Base-by-base conservation (phyloP, 1,140 invertebrate genomes). In the Magallana gigas region DNA sequence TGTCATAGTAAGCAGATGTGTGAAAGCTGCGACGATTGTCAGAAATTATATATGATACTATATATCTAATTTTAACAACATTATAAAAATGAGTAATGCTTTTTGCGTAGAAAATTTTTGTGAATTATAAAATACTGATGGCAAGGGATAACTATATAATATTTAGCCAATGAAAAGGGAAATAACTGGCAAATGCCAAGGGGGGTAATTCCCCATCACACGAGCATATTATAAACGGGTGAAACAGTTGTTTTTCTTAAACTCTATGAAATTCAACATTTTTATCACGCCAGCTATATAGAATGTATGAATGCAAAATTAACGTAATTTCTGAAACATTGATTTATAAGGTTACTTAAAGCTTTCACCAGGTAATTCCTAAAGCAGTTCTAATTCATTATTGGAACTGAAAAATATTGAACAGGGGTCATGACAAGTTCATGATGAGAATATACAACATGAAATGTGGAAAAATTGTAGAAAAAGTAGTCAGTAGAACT, bases 241-340 rank as follows among this genome's bases (percentile, higher is more conserved):
- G 60, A 76, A 18, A 76, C 23, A 29, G 68, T 23, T 76, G 68
- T 29, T 29, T 36, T 76, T 76, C 68, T 76, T 76, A 76, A 76
- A 76, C 68, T 76, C 68, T 76, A 29, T 11, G 68, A 76, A 76
- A 76, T 76, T 76, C 68, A 76, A 76, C 68, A 76, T 76, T 76
- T 48, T 76, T 76, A 76, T 29, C 23, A 29, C 23, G 18, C 23
- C 68, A 76, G 18, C 23, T 76, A 29, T 36, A 76, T 29, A 18
- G 36, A 29, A 76, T 76, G 68, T 71, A 11, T 76, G 68, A 11
- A 29, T 29, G 68, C 68, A 76, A 76, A 76, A 76, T 76, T 76
- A 76, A 76, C 68, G 23, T 12, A 36, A 12, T 29, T 36, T 29
- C 36, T 11, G 8, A 29, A 76, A 76, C 68, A 76, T 36, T 76